Base-by-base conservation (phyloP, 2,888 invertebrate genomes). In the Endotricha flammealis region DNA sequence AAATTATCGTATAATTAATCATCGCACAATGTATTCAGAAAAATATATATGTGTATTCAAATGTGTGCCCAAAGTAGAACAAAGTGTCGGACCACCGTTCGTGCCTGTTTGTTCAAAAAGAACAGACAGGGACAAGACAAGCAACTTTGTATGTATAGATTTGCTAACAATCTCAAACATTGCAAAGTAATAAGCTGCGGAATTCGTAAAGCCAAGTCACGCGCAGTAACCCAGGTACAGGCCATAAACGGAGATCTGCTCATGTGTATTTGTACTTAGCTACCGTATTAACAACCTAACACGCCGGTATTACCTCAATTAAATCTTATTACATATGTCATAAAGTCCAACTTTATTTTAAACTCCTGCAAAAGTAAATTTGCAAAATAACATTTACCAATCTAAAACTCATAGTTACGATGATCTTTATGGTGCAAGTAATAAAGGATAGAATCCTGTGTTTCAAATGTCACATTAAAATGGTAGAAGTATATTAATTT, bases 401-500 rank as follows among this genome's bases (percentile, higher is more conserved):
- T n/a, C n/a, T 20, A 6, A 3, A 20, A 20, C 2, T 7, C 2
- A 20, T 2, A 20, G 20, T 20, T 20, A 20, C 8, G 2, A 20
- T 20, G n/a, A 20, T 4, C 20, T 12, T 11, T 27, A 27, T 27
- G 12, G 12, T 2, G 2, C 7, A 12, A 2, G 12, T 12, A 5
- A 6, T 4, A 12, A 27, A 12, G 3, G 7, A 4, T 7, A 27
- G 8, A 12, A 7, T 27, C 2, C 3, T 27, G 2, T 12, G 8
- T 8, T 27, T 5, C 12, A 27, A 3, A 10, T n/a, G 3, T 3
- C 2, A 2, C 1, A 27, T 7, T 11, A 27, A 8, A 7, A 6
- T 27, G 12, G 27, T 11, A 8, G 8, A 27, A 10, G 10, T 22
- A 12, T 35, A 13, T 29, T 35, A 11, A 24, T 28, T 17, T 28